Evolutionary conservation across 2,888 invertebrate species (phyloP).

Genomic region (Sericinus montela): DNA sequence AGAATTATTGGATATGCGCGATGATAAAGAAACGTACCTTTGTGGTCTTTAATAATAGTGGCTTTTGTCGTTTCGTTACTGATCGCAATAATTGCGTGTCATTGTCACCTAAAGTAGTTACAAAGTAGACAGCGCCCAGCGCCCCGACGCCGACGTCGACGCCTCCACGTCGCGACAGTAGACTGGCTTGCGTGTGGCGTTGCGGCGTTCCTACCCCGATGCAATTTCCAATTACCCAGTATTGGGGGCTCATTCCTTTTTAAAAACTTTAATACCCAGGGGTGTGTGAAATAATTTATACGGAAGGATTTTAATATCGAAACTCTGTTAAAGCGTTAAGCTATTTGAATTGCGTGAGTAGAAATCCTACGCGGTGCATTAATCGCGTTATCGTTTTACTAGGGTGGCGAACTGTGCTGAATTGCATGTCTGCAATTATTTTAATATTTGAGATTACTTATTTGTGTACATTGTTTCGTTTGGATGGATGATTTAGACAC

Average conservation of each 20-base stretch:
- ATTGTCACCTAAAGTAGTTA: constrained; percentile 6
- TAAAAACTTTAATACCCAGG: constrained; percentile 39
- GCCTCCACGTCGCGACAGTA: constrained; percentile 37
- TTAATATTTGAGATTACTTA: constrained; percentile 4
- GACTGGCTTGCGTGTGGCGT: constrained; percentile 29
- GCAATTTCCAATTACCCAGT: constrained; percentile 66
- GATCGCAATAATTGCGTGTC: constrained; percentile 17
- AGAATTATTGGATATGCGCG: too few species aligned
- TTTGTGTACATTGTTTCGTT: too few species aligned
- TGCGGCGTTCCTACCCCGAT: constrained; percentile 34
- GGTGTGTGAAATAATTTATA: constrained; percentile 48
- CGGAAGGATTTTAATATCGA: constrained; percentile 39
- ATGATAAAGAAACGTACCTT: too few species aligned
- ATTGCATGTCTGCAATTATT: constrained; percentile 23
- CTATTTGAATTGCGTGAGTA: constrained; percentile 62
- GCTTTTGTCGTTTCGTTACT: constrained; percentile 9
- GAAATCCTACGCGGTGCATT: constrained; percentile 54
- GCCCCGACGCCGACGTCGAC: constrained; percentile 34
- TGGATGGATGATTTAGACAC: too few species aligned
- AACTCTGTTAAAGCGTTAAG: constrained; percentile 56
- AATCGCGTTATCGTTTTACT: constrained; percentile 51
- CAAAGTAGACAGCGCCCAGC: constrained; percentile 21
- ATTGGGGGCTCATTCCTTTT: constrained; percentile 43
- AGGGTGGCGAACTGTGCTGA: constrained; percentile 38
- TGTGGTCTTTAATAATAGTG: too few species aligned